Conservation (phyloP, 2,113 vertebrate species). For the Phalacrocorax carbo region DNA sequence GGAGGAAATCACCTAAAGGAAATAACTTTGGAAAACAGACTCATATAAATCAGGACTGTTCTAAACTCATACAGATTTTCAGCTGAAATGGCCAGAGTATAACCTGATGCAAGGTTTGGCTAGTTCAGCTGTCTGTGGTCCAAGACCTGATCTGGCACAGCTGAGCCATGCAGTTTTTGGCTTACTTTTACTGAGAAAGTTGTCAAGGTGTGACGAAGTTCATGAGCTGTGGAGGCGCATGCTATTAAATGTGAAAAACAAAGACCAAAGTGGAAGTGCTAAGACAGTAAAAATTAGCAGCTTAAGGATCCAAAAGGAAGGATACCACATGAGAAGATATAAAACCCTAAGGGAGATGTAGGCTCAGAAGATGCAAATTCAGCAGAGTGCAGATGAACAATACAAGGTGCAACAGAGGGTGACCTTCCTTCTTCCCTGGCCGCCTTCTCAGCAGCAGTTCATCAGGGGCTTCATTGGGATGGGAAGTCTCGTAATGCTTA, state of each 20-base stretch:
- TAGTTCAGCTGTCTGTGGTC: not conserved
- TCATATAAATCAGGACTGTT: not conserved
- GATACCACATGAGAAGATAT: not conserved
- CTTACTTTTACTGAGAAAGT: not conserved
- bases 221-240: not conserved
- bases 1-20: not conserved
- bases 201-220: not conserved
- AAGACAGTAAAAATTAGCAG: not conserved
- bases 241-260: accelerated
- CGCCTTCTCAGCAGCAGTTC: not conserved
- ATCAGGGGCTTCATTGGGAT: accelerated
- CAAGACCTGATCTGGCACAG: not conserved
- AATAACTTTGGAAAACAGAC: not conserved
- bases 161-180: not conserved
- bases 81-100: not conserved
- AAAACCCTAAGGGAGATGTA: not conserved
- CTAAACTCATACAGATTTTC: not conserved
- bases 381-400: not conserved
- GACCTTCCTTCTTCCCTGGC: not conserved
- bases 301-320: not conserved
- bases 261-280: not conserved
- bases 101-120: not conserved
- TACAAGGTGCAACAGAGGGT: not conserved
- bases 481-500: not conserved
- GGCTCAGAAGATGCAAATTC: not conserved